Base-by-base conservation (phyloP, 2,797 vertebrate species). In the Phrynocephalus guinanensis region DNA sequence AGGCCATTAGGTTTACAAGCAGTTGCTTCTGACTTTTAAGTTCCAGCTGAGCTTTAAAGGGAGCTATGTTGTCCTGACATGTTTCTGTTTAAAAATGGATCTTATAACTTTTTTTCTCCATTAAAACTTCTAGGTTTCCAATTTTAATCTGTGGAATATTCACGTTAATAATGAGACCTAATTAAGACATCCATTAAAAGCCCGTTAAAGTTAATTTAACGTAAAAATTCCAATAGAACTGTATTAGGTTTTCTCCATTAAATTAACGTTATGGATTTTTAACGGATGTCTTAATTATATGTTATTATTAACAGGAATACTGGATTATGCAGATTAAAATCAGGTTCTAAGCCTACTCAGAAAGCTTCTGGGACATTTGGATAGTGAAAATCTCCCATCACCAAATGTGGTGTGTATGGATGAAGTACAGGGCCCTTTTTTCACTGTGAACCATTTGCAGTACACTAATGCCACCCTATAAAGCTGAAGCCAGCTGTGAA, bases 171-270 rank as follows among this genome's bases (percentile, higher is more conserved):
- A 97, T 97, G 97, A 97, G 97, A 97, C 97, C 97, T 97, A 97
- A 97, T 97, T 97, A 97, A 97, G 96, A 97, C 96, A 97, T 97
- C 96, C 97, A 97, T 97, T 97, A 97, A 97, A 97, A 97, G 96
- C 96, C 97, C 96, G 96, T 97, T 97, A 97, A 97, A 97, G 97
- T 97, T 97, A 97, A 97, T 97, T 97, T 97, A 97, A 97, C 97
- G 97, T 97, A 97, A 97, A 97, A 97, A 97, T 97, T 97, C 97
- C 97, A 97, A 97, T 97, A 96, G 96, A 96, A 96, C 94, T 96
- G 97, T 97, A 97, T 97, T 97, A 97, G 97, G 97, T 97, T 97
- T 97, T 97, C 96, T 96, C 97, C 97, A 97, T 97, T 97, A 97
- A 97, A 97, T 97, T 97, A 97, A 96, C 95, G 94, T 97, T 97